Percentiles rank a stretch among this genome's conserved stretches.
phyloP scores from a whole-genome alignment of 2,888 invertebrate genomes.

The Rhagophthalmus giganteus region DNA sequence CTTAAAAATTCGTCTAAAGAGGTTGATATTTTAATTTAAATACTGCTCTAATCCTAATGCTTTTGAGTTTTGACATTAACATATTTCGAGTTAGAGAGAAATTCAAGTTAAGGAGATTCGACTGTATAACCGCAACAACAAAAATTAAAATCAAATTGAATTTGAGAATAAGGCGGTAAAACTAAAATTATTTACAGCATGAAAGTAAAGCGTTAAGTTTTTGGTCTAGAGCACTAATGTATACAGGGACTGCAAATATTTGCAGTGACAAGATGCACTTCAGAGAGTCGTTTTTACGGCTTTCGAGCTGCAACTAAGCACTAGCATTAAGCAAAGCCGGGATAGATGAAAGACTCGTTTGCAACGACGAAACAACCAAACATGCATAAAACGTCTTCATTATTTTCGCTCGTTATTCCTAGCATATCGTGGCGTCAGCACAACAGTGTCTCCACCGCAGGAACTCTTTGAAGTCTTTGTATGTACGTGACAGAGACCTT shows the following conservation, averaged over 20 bases:
- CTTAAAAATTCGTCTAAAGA: too few relatives aligned
- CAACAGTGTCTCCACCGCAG: conserved; percentile 14
- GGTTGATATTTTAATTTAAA: too few relatives aligned
- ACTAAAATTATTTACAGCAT: too few relatives aligned
- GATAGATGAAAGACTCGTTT: conserved; percentile 27
- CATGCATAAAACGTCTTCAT: conserved; percentile 46
- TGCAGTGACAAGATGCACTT: conserved; percentile 18
- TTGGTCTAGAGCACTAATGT: too few relatives aligned
- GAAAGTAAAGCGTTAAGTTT: too few relatives aligned
- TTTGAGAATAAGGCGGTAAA: too few relatives aligned
- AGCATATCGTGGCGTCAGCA: conserved; percentile 33
- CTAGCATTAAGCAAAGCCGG: conserved; percentile 11
- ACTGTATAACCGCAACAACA: too few relatives aligned
- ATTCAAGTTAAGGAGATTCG: too few relatives aligned
- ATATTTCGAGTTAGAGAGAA: too few relatives aligned
- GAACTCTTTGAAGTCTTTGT: conserved; percentile 37
- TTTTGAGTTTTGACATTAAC: too few relatives aligned
- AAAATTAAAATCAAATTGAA: too few relatives aligned
- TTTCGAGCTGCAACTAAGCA: conserved; percentile 27
- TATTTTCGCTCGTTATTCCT: conserved; percentile 43
- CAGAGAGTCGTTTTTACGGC: conserved; percentile 27
- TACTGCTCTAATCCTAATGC: too few relatives aligned
- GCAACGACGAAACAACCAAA: conserved; percentile 34
- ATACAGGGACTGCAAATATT: conserved; percentile 12
- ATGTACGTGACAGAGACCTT: conserved; percentile 34